These are phyloP conservation scores for Oryctolagus cuniculus DNA, from an alignment of 2,113 vertebrate genomes.

Conservation along the genomic window DNA sequence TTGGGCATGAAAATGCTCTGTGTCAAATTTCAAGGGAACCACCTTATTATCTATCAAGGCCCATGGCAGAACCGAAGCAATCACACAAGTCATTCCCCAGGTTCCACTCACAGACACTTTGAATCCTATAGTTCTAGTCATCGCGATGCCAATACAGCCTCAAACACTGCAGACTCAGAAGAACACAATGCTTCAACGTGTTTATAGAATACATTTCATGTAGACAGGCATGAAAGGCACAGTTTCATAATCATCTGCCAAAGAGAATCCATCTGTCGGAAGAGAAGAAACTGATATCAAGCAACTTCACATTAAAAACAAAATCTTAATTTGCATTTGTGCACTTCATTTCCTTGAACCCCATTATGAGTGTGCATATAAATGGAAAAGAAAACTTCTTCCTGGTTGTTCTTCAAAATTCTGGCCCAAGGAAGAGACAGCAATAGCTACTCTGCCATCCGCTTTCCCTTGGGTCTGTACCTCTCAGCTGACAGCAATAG, in stretches of 20 bases:
- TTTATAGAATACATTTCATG: slow-evolving; percentile 80
- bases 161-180: slow-evolving; percentile 66
- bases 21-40: slow-evolving; percentile 40
- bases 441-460: slow-evolving; percentile 36
- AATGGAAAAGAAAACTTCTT: slow-evolving; percentile 55
- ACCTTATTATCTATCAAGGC: neutral
- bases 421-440: slow-evolving; percentile 19
- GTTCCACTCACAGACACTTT: slow-evolving; percentile 33
- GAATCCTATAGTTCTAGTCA: slow-evolving; percentile 69
- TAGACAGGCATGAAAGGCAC: slow-evolving; percentile 68
- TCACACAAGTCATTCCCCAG: slow-evolving; percentile 12
- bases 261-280: slow-evolving; percentile 74
- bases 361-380: slow-evolving; percentile 73
- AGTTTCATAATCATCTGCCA: slow-evolving; percentile 79
- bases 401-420: slow-evolving; percentile 45
- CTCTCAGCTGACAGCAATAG: neutral
- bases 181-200: slow-evolving; percentile 59
- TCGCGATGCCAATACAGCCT: slow-evolving; percentile 52
- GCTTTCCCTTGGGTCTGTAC: neutral
- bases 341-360: slow-evolving; percentile 70
- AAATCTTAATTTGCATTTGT: slow-evolving; percentile 70
- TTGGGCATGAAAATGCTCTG: neutral
- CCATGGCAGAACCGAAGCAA: slow-evolving; percentile 33
- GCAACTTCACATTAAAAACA: slow-evolving; percentile 68
- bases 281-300: slow-evolving; percentile 67